Evolutionary conservation across 92 coral and sea anemone species (phyloP).

Genomic region (Siderastrea radians): DNA sequence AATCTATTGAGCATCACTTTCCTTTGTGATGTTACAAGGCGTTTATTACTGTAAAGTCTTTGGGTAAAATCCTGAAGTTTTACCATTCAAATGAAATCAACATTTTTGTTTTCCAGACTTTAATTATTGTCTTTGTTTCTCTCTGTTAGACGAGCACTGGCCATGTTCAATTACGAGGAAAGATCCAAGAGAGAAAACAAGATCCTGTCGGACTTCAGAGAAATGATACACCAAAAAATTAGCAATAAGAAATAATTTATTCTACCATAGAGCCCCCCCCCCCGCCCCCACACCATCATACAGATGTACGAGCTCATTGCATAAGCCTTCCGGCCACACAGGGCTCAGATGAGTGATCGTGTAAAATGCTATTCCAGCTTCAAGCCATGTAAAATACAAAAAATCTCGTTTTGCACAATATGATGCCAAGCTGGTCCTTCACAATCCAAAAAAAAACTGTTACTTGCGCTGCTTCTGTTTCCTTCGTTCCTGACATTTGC

Average conservation of each 20-base stretch:
- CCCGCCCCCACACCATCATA: too few relatives aligned
- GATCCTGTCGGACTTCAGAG: conserved; percentile 98
- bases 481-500: too few relatives aligned
- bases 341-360: not conserved
- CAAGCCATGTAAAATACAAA: not conserved
- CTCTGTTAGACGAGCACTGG: conserved; percentile 92
- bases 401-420: too few relatives aligned
- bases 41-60: not conserved
- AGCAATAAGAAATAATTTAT: conserved; percentile 77
- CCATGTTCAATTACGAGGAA: conserved; percentile 99
- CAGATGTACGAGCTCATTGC: too few relatives aligned
- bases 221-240: conserved; percentile 95
- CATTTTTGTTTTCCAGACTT: not conserved
- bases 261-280: not conserved
- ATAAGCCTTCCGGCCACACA: too few relatives aligned
- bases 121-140: not conserved
- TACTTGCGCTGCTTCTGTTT: too few relatives aligned
- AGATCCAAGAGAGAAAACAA: conserved; percentile 99
- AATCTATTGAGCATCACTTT: too few relatives aligned
- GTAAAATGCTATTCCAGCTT: not conserved
- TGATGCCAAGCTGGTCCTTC: too few relatives aligned
- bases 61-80: not conserved
- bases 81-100: not conserved
- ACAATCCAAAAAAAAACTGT: too few relatives aligned
- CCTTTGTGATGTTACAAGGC: too few relatives aligned